Evolutionary conservation across 2,113 vertebrate species (phyloP).

Genomic region (Myodes glareolus): DNA sequence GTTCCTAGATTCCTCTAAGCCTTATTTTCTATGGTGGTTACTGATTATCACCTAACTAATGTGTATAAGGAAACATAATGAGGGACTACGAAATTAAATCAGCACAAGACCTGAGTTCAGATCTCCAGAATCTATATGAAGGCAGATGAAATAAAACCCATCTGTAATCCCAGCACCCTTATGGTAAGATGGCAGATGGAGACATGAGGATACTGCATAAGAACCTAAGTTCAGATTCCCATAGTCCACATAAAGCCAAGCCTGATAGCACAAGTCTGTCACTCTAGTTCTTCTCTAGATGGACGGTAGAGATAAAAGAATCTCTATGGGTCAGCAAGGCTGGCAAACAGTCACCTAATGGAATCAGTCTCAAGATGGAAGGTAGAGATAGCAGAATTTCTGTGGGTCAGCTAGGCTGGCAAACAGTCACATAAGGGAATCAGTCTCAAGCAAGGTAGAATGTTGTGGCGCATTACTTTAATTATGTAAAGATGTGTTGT

Average conservation of each 20-base stretch:
- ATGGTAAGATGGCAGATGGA: not conserved
- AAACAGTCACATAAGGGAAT: no score
- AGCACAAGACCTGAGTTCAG: not conserved
- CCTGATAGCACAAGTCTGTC: not conserved
- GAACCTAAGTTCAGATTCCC: not conserved
- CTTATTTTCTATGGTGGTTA: conserved; percentile 40
- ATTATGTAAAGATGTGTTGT: not conserved
- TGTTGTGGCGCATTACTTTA: not conserved
- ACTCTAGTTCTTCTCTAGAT: not conserved
- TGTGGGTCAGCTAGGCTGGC: no score
- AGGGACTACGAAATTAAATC: no score
- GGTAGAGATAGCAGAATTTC: no score
- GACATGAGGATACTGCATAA: not conserved
- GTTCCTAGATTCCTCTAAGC: not conserved
- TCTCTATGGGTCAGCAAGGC: not conserved
- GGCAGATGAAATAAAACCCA: not conserved
- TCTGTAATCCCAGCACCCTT: not conserved
- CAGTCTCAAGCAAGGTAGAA: not conserved
- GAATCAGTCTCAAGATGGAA: not conserved
- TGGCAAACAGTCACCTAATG: not conserved
- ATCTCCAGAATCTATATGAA: not conserved
- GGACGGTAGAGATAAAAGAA: not conserved
- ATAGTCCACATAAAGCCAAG: not conserved
- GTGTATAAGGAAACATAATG: not conserved
- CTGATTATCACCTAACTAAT: not conserved